These are phyloP conservation scores for Plutella xylostella DNA, from an alignment of 2,888 invertebrate genomes.

Conservation along the genomic window DNA sequence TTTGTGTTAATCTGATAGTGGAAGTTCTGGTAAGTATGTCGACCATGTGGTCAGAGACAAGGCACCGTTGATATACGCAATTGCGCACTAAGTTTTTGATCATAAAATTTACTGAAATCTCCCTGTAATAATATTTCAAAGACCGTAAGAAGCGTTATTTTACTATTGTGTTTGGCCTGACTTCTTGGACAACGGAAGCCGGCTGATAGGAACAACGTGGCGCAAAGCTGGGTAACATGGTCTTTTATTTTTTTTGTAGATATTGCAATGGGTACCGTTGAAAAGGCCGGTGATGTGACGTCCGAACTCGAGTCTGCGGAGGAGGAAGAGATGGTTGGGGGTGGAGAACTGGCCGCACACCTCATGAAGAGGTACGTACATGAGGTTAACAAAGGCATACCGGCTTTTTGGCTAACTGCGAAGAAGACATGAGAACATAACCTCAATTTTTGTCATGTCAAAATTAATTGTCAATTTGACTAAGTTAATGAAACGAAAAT, in stretches of 20 bases:
- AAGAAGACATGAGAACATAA: no score
- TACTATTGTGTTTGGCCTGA: neutral
- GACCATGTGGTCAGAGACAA: constrained; percentile 60
- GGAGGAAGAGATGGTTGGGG: constrained; percentile 70
- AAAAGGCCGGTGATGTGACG: constrained; percentile 74
- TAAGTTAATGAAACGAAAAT: no score
- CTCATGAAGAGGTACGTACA: constrained; percentile 51
- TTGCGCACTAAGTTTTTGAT: constrained; percentile 57
- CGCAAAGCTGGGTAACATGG: neutral
- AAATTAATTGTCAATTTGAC: no score
- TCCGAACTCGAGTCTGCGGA: constrained; percentile 77
- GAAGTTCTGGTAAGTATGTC: constrained; percentile 21
- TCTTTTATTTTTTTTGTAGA: constrained; percentile 40
- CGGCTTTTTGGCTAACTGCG: constrained; percentile 4
- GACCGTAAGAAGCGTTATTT: neutral
- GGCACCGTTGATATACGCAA: constrained; percentile 31
- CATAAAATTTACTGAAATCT: no score
- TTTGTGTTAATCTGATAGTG: constrained; percentile 11
- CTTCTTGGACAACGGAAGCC: neutral
- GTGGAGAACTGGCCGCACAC: constrained; percentile 58
- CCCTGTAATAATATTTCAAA: neutral
- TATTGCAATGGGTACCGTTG: constrained; percentile 73
- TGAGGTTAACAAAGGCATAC: constrained; percentile 12
- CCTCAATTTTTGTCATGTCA: no score
- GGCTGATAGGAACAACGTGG: constrained; percentile 7